Conservation (phyloP, 2,888 invertebrate species). For the Melinopterus prodromus region DNA sequence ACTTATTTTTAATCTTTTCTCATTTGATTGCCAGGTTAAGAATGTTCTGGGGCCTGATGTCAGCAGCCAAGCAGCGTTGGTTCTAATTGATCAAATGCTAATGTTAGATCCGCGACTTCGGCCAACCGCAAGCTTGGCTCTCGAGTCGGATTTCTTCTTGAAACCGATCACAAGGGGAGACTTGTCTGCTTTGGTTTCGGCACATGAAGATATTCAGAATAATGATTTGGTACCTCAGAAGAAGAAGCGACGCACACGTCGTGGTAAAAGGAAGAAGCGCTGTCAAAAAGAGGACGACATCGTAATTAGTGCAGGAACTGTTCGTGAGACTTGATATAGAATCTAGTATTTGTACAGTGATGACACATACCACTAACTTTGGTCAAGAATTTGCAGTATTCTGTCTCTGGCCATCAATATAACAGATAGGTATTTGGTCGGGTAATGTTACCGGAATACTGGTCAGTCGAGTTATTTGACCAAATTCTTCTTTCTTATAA, state of each 20-base stretch:
- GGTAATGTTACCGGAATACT: no score
- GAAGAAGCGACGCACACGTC: neutral
- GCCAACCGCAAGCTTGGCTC: neutral
- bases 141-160: neutral
- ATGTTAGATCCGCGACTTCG: neutral
- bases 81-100: neutral
- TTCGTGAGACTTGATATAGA: neutral
- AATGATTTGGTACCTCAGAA: neutral
- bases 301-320: neutral
- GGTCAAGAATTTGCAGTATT: no score
- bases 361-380: no score
- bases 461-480: no score
- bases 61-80: neutral
- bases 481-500: no score
- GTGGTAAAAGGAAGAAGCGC: neutral
- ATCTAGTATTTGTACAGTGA: neutral
- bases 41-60: neutral
- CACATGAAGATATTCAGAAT: neutral
- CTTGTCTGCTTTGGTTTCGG: neutral
- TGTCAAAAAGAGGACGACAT: neutral
- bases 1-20: neutral
- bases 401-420: no score
- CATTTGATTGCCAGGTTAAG: neutral
- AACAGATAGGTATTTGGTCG: no score
- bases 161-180: neutral